Percentiles rank a stretch among this genome's conserved stretches.
These are phyloP conservation scores for Pangasius larnaudii DNA, from an alignment of 2,797 vertebrate genomes.

Conservation along the genomic window DNA sequence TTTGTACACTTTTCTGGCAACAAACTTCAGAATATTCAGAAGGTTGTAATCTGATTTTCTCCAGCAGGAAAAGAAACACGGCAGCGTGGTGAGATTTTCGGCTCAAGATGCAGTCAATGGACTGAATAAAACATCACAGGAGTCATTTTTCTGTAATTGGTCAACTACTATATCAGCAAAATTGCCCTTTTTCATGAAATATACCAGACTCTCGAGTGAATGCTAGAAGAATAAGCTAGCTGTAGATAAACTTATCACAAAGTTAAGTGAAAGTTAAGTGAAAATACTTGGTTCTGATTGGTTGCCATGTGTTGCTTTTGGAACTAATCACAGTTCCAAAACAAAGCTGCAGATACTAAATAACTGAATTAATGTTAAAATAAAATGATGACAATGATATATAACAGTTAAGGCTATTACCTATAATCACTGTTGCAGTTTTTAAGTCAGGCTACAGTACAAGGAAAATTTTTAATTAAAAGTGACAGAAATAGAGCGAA, in stretches of 20 bases:
- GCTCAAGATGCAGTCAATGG: not conserved
- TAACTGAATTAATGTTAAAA: not conserved
- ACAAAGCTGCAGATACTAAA: not conserved
- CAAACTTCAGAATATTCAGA: not conserved
- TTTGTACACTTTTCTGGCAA: not conserved
- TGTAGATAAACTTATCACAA: not conserved
- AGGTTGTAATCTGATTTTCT: not conserved
- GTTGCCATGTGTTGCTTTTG: not conserved
- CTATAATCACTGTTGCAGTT: not conserved
- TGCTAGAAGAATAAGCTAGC: not conserved
- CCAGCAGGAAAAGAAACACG: not conserved
- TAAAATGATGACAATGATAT: not conserved
- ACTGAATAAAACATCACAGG: not conserved
- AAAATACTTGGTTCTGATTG: not conserved
- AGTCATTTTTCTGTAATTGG: not conserved
- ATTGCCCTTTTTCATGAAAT: not conserved
- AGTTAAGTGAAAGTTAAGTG: no score
- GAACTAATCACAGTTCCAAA: not conserved
- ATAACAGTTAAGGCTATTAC: not conserved
- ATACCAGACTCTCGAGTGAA: not conserved
- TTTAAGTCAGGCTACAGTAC: not conserved
- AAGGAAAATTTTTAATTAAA: not conserved
- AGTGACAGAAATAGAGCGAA: not conserved
- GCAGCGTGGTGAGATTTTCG: not conserved
- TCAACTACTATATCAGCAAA: not conserved